Evolutionary conservation across 2,888 invertebrate genomes (phyloP), one percentile per base, ranked within the genome.

Genomic region (Microctonus brassicae): DNA sequence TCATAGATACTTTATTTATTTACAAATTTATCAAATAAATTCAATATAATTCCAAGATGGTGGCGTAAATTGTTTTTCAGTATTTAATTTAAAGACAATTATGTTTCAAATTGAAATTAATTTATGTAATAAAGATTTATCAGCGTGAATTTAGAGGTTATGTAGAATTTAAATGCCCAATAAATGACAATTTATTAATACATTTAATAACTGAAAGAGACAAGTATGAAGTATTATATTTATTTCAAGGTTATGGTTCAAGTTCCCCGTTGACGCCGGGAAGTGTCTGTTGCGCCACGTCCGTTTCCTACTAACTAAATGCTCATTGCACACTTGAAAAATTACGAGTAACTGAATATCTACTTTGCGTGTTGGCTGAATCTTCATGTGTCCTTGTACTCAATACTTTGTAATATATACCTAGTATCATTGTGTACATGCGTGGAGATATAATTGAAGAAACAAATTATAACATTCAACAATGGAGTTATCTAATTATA

Each of bases 191-290:
- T 58, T 33, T 29, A 58, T 34, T 13, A 17, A 17, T 13, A 13
- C 11, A 11, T 29, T 3, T 10, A 55, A 24, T 24, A n/a, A 55
- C 13, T 26, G 11, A 47, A 55, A 26, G 55, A 7, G 55, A 26
- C 29, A 22, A 53, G 53, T 53, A 3, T 17, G 17, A n/a, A 17
- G 20, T 39, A 11, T 39, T n/a, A 5, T 17, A 34, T 10, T 17
- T n/a, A n/a, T 17, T 29, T 0, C 84, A 85, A 83, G 85, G 85
- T 85, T 85, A 83, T 83, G 85, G 82, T 84, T 85, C 85, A 84
- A 84, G 85, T 85, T 85, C 83, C 82, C 77, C 34, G 42, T 52
- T 26, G 60, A 42, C 33, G 58, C 47, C 29, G 26, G 29, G 33
- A 78, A 78, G 79, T 81, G 77, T 42, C 42, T 74, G 73, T 76